phyloP scores from a whole-genome alignment of 2,797 vertebrate genomes.

The Furcifer pardalis region DNA sequence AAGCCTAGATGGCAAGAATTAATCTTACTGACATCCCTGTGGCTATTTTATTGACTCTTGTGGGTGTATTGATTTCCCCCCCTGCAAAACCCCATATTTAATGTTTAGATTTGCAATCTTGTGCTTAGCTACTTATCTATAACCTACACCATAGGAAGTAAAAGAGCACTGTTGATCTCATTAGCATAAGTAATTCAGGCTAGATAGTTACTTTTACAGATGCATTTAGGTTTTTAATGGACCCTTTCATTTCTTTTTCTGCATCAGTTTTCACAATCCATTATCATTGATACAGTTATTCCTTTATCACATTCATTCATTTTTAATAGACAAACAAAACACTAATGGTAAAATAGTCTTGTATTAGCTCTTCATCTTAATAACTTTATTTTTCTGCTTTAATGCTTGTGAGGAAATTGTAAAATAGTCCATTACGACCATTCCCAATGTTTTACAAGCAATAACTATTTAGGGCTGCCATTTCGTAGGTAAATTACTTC shows the following conservation, averaged over 20 bases:
- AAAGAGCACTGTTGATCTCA: background rate
- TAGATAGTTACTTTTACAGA: background rate
- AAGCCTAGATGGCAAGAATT: constrained; percentile 2
- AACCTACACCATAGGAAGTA: background rate
- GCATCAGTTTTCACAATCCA: background rate
- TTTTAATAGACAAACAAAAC: constrained; percentile 8
- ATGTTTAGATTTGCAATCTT: background rate
- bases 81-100: background rate
- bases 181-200: background rate
- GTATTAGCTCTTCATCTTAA: background rate
- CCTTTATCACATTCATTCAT: background rate
- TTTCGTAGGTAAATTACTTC: constrained; percentile 2
- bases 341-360: background rate
- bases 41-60: background rate
- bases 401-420: background rate
- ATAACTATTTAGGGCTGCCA: constrained; percentile 10
- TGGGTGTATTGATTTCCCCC: background rate
- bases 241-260: background rate
- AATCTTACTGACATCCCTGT: background rate
- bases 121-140: background rate
- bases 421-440: constrained; percentile 7
- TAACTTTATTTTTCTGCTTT: background rate
- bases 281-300: background rate
- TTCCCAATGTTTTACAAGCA: background rate
- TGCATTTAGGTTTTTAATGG: too few species aligned